Evolutionary conservation across 2,888 invertebrate genomes (phyloP).

Genomic region (Scelioninae gen. 1): DNA sequence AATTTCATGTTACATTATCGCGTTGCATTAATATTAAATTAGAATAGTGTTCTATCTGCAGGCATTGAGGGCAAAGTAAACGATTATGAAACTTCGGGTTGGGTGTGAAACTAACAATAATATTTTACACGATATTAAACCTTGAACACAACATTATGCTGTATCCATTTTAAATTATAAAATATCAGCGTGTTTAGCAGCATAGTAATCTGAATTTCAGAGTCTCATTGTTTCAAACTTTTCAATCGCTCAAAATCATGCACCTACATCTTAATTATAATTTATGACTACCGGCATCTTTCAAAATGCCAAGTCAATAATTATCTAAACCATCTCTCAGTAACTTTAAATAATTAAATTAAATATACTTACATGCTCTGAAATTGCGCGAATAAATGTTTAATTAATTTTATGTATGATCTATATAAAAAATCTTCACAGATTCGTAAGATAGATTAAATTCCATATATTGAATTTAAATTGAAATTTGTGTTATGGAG

Average conservation of each 20-base stretch:
- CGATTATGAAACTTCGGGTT: constrained; percentile 49
- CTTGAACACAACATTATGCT: constrained; percentile 26
- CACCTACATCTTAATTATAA: neutral
- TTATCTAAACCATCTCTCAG: no score
- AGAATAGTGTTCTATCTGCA: constrained; percentile 49
- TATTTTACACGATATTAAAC: constrained; percentile 51
- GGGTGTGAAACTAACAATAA: constrained; percentile 60
- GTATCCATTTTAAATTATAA: constrained; percentile 30
- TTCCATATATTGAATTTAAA: no score
- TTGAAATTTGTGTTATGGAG: no score
- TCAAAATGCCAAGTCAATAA: no score
- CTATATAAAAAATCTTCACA: no score
- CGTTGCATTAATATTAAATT: constrained; percentile 39
- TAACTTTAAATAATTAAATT: no score
- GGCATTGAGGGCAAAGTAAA: constrained; percentile 49
- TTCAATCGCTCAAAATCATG: no score
- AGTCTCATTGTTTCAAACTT: neutral
- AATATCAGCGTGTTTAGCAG: neutral
- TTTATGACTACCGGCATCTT: neutral
- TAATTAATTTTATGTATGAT: no score
- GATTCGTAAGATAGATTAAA: no score
- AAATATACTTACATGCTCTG: no score
- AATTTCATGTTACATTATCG: constrained; percentile 30
- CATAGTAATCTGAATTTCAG: neutral
- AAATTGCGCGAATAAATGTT: no score